These are phyloP conservation scores for Crenichthys baileyi DNA, from an alignment of 2,797 vertebrate genomes.

Conservation along the genomic window DNA sequence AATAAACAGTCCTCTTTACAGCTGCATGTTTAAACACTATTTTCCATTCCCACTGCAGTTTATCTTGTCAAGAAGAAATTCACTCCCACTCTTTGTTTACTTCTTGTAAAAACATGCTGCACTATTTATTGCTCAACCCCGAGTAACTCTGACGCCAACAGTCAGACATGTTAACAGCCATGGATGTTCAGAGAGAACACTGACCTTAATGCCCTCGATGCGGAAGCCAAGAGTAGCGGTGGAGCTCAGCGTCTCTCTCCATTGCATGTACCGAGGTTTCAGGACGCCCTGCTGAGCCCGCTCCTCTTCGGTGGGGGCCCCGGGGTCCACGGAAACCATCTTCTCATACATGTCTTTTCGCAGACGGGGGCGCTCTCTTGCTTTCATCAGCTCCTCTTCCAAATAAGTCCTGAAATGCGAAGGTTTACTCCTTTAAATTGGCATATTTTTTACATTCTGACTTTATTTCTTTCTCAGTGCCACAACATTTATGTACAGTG, in stretches of 20 bases:
- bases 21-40: slow-evolving; percentile 18
- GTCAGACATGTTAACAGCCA: neutral
- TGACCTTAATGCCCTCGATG: slow-evolving; percentile 92
- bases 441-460: too few species aligned
- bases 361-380: slow-evolving; percentile 83
- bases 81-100: slow-evolving; percentile 24
- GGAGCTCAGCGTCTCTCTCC: slow-evolving; percentile 91
- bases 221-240: slow-evolving; percentile 90
- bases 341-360: slow-evolving; percentile 93
- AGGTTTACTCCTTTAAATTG: neutral
- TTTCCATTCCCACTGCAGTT: slow-evolving; percentile 8
- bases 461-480: neutral
- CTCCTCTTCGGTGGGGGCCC: slow-evolving; percentile 86
- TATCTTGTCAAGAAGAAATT: slow-evolving; percentile 43
- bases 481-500: neutral
- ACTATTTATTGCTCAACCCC: slow-evolving; percentile 23
- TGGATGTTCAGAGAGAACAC: slow-evolving; percentile 13
- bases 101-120: slow-evolving; percentile 16
- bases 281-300: slow-evolving; percentile 84
- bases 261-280: slow-evolving; percentile 95
- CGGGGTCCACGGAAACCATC: slow-evolving; percentile 90
- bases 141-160: neutral
- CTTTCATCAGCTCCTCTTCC: slow-evolving; percentile 90
- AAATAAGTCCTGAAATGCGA: slow-evolving; percentile 85
- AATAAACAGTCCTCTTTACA: slow-evolving; percentile 35